Evolutionary conservation across 2,888 invertebrate species (phyloP), one percentile per base, ranked within the genome.

Genomic region (Nyleta sp.): DNA sequence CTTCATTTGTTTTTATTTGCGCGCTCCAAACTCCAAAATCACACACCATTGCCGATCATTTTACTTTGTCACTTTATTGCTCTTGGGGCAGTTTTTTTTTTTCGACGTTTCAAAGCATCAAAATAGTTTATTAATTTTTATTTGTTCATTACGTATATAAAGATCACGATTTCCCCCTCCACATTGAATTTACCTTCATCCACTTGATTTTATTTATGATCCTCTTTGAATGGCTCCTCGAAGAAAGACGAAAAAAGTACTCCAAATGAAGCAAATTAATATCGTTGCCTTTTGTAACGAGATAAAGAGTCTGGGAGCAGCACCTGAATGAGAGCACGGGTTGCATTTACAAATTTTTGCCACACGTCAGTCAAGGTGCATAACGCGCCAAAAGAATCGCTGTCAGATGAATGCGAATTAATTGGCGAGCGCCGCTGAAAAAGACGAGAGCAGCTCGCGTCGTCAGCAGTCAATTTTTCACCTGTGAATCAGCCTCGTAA

Each of bases 391-490:
- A 67, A 77, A 72, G 71, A 72, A 72, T 67, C 67, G 59, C 60
- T 67, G 70, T 62, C 75, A 42, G 71, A 24, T 77, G 77, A 77
- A 72, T 77, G 77, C 62, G 55, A 71, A 77, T 77, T 77, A 77
- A 77, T 77, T 77, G 77, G 72, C 55, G 71, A 60, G 55, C 55
- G 46, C 28, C 40, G 46, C 20, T 62, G 35, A 46, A 70, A 70
- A 64, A 70, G 64, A 76, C 15, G 62, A 62, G 62, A 62, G 53
- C 46, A 44, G 18, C 17, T 53, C 42, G 64, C 46, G 62, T 70
- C 70, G 70, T 76, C 75, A 17, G 57, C 55, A 48, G 53, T 67
- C 68, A 68, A 75, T 75, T 68, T 72, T 77, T 77, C 72, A 72
- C 31, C 64, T 11, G 38, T 11, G 76, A 70, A 71, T 77, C 65